Base-by-base conservation (phyloP, 1,140 invertebrate species). In the Harlomillsia oculata region DNA sequence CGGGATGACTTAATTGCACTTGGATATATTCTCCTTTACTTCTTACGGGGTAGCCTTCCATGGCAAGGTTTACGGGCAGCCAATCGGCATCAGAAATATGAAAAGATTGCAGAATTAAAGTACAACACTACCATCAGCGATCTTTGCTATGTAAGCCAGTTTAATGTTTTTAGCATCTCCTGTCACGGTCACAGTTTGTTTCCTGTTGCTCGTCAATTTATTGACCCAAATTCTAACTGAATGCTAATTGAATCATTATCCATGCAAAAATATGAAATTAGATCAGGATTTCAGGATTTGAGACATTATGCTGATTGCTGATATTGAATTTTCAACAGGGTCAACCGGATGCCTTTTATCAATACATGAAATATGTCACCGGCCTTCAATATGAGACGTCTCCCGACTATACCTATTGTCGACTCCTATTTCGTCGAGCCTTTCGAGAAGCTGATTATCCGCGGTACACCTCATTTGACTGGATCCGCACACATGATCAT, bases 1-100 rank as follows among this genome's bases (percentile, higher is more conserved):
- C 69, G 79, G 51, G 79, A 81, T 69, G 79, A 81, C 67, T 76
- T 81, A 75, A 80, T 82, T 67, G 79, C 79, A 18, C 68, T 82
- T 6, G 80, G 80, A 28, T 82, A 82, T 69, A 78, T 82, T 9
- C 71, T 82, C 39, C 80, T 82, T 77, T 82, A 82, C 65, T 82
- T 82, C 69, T 80, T 81, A 67, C 71, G 77, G 43, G 78, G 79
- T 16, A 72, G 71, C 59, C 69, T 82, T 29, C 80, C 80, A 8
- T 80, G 78, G 78, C 78, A 80, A 67, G 77, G 78, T 32, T 68
- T 80, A 9, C 78, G 77, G 71, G 80, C 79, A 50, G 75, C 75
- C 16, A 81, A 76, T 28, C 80, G 80, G 66, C 78, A 78, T 61
- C 78, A 80, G 64, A 82, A 81, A 62, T 81, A 82, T 69, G 79